Base-by-base conservation (phyloP, 2,888 invertebrate genomes). In the Theretra japonica region DNA sequence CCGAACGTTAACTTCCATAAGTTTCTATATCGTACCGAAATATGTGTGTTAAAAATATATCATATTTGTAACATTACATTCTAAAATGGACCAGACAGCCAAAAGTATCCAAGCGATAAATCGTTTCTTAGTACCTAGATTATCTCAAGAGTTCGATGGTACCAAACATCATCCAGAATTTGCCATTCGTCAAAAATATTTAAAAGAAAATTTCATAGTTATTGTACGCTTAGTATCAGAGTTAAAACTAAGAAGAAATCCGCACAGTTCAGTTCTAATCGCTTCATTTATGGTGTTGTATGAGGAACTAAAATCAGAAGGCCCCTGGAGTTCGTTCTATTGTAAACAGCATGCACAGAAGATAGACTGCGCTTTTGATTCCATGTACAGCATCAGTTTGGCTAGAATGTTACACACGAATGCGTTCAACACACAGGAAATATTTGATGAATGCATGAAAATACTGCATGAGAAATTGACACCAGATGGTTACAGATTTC, bases 391-490 rank as follows among this genome's bases (percentile, higher is more conserved):
- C n/a, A 76, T 86, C 30, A 72, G 82, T 2, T 71, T 93, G 30
- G 80, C 86, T 6, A 78, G 80, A 72, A 75, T 91, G 25, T 79
- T 93, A 70, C 69, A 74, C 69, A 77, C 79, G 62, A 75, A 81
- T 68, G 73, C 80, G 23, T 88, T 85, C 73, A 79, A 88, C 72
- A 69, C 78, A 8, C 91, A 93, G 81, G 80, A 83, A 53, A 78
- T 94, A 56, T 93, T 92, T 80, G 88, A 94, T 74, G 83, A 80
- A 30, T 83, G 87, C 65, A 82, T 93, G 68, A 85, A 83, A 70
- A 83, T 85, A 41, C 76, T 93, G 30, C 90, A 92, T 76, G 79
- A 77, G 68, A 92, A 87, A 79, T 77, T 93, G 71, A 88, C 87
- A 72, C 70, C 80, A 25, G 81, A 86, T 56, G 82, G 88, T 74